phyloP scores from a whole-genome alignment of 2,888 invertebrate species.

The Apotomis turbidana region DNA sequence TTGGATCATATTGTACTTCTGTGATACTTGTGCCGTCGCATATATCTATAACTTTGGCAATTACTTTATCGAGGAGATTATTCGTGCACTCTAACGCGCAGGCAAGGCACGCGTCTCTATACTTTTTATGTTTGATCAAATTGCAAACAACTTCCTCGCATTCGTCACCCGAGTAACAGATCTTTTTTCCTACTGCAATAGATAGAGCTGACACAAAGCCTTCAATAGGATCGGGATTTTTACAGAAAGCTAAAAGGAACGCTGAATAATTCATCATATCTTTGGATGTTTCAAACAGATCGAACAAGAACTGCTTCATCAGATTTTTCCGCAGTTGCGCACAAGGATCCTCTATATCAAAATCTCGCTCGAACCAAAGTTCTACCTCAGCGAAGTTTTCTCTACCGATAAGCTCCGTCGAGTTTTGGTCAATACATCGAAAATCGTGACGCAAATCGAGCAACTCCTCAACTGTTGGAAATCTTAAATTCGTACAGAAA shows the following conservation, averaged over 20 bases:
- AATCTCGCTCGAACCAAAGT: conserved; percentile 74
- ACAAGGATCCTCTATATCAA: conserved; percentile 56
- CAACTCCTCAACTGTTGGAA: conserved; percentile 82
- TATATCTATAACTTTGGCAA: conserved; percentile 61
- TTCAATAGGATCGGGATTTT: conserved; percentile 77
- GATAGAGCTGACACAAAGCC: conserved; percentile 85
- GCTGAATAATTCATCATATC: conserved; percentile 85
- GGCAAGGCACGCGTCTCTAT: conserved; percentile 67
- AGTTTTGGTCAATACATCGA: conserved; percentile 71
- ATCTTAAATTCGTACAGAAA: conserved; percentile 81
- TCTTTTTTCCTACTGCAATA: conserved; percentile 80
- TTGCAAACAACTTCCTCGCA: conserved; percentile 78
- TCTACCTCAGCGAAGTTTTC: conserved; percentile 61
- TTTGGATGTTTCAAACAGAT: conserved; percentile 78
- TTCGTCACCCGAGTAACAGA: conserved; percentile 74
- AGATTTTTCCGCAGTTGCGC: conserved; percentile 62
- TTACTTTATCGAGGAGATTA: conserved; percentile 62
- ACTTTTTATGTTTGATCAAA: conserved; percentile 67
- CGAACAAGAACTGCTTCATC: conserved; percentile 83
- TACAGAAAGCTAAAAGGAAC: conserved; percentile 86
- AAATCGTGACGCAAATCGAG: conserved; percentile 77
- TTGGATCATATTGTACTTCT: conserved; percentile 63
- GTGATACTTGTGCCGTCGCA: conserved; percentile 69
- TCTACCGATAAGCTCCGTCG: conserved; percentile 66
- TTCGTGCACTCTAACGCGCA: conserved; percentile 67